Evolutionary conservation across 2,888 invertebrate species (phyloP), one percentile per base, ranked within the genome.

Genomic region (Meteorus cinctellus): DNA sequence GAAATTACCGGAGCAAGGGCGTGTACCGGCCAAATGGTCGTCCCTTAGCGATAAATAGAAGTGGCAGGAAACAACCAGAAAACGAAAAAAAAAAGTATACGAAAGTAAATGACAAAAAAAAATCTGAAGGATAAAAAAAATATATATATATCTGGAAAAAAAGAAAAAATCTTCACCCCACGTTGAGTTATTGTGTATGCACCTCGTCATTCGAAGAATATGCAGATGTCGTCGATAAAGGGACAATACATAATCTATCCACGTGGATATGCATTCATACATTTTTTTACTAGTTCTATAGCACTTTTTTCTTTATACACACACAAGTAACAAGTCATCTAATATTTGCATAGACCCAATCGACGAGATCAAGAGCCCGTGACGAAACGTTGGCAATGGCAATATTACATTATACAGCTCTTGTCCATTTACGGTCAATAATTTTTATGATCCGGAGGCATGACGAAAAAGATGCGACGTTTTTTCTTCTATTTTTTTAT

Each of bases 321-420:
- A 62, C 69, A 71, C 41, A 65, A 34, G 8, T 34, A 34, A 34
- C 8, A 41, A 41, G 76, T 82, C 81, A 82, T 85, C 83, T 84
- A 84, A 84, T 87, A 87, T 89, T 89, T 88, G 88, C 88, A 88
- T 88, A 84, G 82, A 82, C 81, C 81, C 76, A 68, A 65, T 77
- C 70, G 63, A 74, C 75, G 78, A 78, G 80, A 71, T 84, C 83
- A 81, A 87, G 86, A 78, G 84, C 76, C 86, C 86, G 84, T 87
- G 82, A 87, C 87, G 84, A 87, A 88, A 84, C 78, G 82, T 75
- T 80, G 83, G 81, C 81, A 83, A 82, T 80, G 16, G 14, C 45
- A 45, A 45, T 45, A 51, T 24, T 19, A 55, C 19, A 55, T 81
- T 77, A 76, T 78, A 81, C 79, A 74, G 71, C 74, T 66, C 51